Base-by-base conservation (phyloP, 2,888 invertebrate species). In the Acleris literana region DNA sequence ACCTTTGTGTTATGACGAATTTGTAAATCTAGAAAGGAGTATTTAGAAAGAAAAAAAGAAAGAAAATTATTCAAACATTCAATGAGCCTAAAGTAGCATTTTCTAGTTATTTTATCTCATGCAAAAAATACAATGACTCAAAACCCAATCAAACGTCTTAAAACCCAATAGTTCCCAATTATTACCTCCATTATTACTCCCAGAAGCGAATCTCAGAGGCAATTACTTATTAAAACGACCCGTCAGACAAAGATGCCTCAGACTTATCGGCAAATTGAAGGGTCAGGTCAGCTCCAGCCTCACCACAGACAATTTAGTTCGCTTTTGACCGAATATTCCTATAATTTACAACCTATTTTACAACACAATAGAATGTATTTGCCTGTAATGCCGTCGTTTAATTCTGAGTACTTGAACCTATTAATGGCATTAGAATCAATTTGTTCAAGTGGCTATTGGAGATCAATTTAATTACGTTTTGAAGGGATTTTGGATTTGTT, bases 261-360 rank as follows among this genome's bases (percentile, higher is more conserved):
- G 53, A 39, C 44, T 55, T 61, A 65, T 61, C 29, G 56, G 61
- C 56, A 60, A 65, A 65, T 61, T 65, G 55, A 55, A 56, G 65
- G 55, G 54, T 43, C 25, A 54, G 55, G 54, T 43, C 25, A 54
- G 56, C 54, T 46, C 61, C 44, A 52, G 56, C 44, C 60, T 56
- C 44, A 17, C 60, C 56, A 25, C 56, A 56, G 55, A 60, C 59
- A 64, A 61, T 61, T 59, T 13, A 55, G 61, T 29, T 52, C n/a
- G 60, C 49, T 60, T 65, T 60, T 64, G 54, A 60, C 59, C 59
- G 49, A 65, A 65, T 60, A 64, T 56, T 61, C 64, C 61, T 25
- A 51, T 61, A 56, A 64, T 64, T 68, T 64, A 56, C 51, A 29
- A 46, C 54, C 54, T 61, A 56, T 55, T 64, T 68, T 64, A 56